phyloP scores from a whole-genome alignment of 2,797 vertebrate species.

The Pelochelys cantorii region DNA sequence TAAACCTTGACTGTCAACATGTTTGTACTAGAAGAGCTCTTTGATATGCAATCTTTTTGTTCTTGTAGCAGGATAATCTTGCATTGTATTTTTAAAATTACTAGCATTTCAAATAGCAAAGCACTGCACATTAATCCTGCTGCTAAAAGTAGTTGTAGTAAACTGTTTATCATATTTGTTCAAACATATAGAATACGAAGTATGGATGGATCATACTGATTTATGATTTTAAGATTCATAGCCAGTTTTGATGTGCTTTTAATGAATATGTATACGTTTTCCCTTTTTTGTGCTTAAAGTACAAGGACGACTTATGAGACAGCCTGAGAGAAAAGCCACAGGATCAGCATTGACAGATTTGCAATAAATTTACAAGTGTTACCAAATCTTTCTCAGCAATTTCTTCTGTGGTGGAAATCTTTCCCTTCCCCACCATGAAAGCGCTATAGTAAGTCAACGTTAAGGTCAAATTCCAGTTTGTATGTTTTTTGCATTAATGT shows the following conservation, averaged over 20 bases:
- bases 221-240: neutral
- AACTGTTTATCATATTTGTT: neutral
- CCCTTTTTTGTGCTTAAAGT: neutral
- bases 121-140: neutral
- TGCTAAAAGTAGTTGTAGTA: neutral
- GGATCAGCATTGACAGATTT: neutral
- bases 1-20: neutral
- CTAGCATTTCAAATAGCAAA: neutral
- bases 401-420: neutral
- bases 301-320: neutral
- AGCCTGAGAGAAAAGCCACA: rapidly evolving
- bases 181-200: neutral
- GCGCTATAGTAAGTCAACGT: neutral
- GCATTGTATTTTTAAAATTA: neutral
- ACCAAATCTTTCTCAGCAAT: neutral
- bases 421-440: neutral
- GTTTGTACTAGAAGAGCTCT: neutral
- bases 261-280: neutral
- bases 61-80: neutral
- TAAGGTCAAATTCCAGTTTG: neutral
- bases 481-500: neutral
- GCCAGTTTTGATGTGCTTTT: neutral
- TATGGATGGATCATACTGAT: neutral
- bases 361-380: neutral
- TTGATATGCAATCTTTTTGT: neutral